Evolutionary conservation across 2,797 vertebrate species (phyloP).

Genomic region (Mallotus villosus): DNA sequence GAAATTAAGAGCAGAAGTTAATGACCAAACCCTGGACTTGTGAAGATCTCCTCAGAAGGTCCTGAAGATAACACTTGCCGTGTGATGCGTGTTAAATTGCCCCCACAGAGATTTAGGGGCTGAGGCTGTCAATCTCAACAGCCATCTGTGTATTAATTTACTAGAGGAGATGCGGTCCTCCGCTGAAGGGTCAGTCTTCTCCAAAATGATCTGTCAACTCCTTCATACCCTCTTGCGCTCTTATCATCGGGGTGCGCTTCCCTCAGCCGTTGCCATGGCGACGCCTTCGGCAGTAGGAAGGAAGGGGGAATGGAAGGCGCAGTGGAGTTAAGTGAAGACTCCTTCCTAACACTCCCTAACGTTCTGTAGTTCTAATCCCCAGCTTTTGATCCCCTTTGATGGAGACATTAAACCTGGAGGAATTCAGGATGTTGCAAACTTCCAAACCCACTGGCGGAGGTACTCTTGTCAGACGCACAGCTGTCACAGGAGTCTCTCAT

Average conservation of each 20-base stretch:
- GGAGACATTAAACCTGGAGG: constrained; percentile 64
- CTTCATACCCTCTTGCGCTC: constrained; percentile 73
- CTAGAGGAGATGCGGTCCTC: constrained; percentile 60
- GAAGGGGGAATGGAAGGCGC: constrained; percentile 64
- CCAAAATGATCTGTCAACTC: constrained; percentile 78
- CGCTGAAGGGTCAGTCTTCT: constrained; percentile 74
- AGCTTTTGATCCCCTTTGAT: constrained; percentile 70
- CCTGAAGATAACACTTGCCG: constrained; percentile 72
- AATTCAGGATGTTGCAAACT: neutral
- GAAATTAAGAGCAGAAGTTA: neutral
- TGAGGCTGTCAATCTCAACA: constrained; percentile 64
- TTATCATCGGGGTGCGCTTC: constrained; percentile 70
- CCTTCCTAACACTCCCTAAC: constrained; percentile 68
- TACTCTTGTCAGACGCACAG: neutral
- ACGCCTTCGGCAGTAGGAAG: constrained; percentile 73
- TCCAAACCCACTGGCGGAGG: neutral
- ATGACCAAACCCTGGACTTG: neutral
- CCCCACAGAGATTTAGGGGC: constrained; percentile 60
- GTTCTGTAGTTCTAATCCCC: constrained; percentile 69
- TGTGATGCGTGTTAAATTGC: constrained; percentile 71
- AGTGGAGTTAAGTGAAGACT: constrained; percentile 66
- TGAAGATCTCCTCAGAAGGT: neutral
- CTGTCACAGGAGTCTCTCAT: neutral
- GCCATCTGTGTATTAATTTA: constrained; percentile 74
- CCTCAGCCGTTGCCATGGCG: constrained; percentile 78